These are phyloP conservation scores for Ceraclea dissimilis DNA, from an alignment of 2,888 invertebrate species.

Conservation along the genomic window DNA sequence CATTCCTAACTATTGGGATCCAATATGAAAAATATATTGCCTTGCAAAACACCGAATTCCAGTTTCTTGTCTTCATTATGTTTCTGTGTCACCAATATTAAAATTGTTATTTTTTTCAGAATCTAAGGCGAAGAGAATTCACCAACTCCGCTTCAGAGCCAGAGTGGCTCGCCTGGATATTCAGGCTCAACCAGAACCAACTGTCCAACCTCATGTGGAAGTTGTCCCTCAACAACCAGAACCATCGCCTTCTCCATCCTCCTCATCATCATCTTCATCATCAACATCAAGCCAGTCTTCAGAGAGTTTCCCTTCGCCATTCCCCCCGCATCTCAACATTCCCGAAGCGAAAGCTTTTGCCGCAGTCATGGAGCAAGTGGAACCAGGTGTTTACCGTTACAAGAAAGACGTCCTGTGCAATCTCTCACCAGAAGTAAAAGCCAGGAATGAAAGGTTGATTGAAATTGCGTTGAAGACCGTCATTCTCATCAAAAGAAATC, in stretches of 20 bases:
- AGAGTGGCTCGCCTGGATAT: not conserved
- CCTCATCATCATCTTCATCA: constrained; percentile 4
- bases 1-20: no score
- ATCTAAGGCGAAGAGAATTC: constrained; percentile 4
- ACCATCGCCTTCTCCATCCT: constrained; percentile 8
- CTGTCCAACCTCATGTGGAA: not conserved
- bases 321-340: not conserved
- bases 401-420: not conserved
- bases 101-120: constrained; percentile 6
- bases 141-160: constrained; percentile 14
- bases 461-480: constrained; percentile 58
- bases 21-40: no score
- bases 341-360: not conserved
- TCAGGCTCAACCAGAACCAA: not conserved
- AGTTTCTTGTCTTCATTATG: not conserved
- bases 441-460: constrained; percentile 43
- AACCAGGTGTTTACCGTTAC: not conserved
- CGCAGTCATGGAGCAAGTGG: not conserved
- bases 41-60: no score
- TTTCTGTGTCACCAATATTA: no score
- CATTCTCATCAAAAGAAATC: constrained; percentile 54
- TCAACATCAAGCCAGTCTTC: not conserved
- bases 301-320: constrained; percentile 1
- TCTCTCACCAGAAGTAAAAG: constrained; percentile 26
- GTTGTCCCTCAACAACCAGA: not conserved